These are phyloP conservation scores for Oedothorax gibbosus DNA, from an alignment of 1,140 invertebrate genomes.

Conservation along the genomic window DNA sequence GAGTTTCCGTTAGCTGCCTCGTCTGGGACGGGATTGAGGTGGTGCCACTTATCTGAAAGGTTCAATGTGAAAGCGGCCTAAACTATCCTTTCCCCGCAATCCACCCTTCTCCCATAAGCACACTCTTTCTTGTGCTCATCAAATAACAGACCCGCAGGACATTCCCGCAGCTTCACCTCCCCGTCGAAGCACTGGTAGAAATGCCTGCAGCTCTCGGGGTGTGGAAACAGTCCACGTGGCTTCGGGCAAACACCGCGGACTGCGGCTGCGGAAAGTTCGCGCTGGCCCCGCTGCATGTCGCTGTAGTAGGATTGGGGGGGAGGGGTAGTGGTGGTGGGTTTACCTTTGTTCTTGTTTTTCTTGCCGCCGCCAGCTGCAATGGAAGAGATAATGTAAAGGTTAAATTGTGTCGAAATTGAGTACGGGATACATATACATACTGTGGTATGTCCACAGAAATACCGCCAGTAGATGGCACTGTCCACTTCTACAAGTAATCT, in stretches of 20 bases:
- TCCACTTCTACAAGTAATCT: too few relatives aligned
- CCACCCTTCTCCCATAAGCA: conserved; percentile 14
- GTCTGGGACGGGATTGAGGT: neutral
- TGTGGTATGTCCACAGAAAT: too few relatives aligned
- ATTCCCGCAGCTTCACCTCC: conserved; percentile 25
- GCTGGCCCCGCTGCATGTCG: neutral
- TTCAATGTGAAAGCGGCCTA: neutral
- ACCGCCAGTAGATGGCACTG: too few relatives aligned
- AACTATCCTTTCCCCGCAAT: conserved; percentile 24
- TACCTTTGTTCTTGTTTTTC: conserved; percentile 47
- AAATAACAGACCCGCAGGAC: conserved; percentile 25
- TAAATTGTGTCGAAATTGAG: too few relatives aligned
- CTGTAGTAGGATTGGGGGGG: neutral
- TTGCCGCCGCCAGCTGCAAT: conserved; percentile 40
- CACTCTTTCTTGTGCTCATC: conserved; percentile 13
- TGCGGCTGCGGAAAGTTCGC: conserved; percentile 11
- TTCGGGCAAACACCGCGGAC: conserved; percentile 42
- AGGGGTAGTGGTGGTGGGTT: neutral
- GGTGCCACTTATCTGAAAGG: neutral
- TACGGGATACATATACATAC: too few relatives aligned
- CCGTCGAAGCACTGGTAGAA: conserved; percentile 54
- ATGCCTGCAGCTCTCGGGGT: conserved; percentile 17
- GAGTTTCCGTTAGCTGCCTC: too few relatives aligned
- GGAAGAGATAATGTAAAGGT: neutral
- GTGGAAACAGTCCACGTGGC: conserved; percentile 41